Conservation (phyloP, 1,140 invertebrate species). For the Spodoptera frugiperda region DNA sequence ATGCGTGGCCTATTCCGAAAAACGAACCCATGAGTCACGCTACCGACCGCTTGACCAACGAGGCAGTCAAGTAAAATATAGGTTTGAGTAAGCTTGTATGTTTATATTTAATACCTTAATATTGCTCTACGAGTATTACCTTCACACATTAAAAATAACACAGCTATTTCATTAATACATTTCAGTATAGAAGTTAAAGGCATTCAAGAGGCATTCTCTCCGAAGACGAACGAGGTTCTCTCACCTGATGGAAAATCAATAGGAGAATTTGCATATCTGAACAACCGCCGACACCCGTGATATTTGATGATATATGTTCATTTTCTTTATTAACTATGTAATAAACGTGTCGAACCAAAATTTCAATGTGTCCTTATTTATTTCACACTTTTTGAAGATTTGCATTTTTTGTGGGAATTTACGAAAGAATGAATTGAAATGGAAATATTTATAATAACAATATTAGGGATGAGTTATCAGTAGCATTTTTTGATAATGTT, state of each 20-base stretch:
- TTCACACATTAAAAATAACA: slow-evolving; percentile 6
- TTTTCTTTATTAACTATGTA: slow-evolving; percentile 43
- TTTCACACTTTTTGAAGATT: background rate
- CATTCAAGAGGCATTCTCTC: slow-evolving; percentile 21
- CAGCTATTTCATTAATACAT: slow-evolving; percentile 22
- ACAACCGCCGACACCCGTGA: slow-evolving; percentile 24
- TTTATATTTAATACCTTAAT: background rate
- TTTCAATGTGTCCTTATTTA: background rate
- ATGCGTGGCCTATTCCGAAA: no score
- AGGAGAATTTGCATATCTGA: slow-evolving; percentile 53
- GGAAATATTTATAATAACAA: no score
- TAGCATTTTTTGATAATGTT: no score
- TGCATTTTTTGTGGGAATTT: no score
- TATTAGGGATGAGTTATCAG: no score
- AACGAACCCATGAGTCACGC: no score
- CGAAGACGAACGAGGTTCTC: slow-evolving; percentile 7
- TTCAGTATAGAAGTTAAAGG: slow-evolving; percentile 26
- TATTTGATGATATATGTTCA: slow-evolving; percentile 37
- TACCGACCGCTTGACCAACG: no score
- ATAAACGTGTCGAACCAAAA: background rate
- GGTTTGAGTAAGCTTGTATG: background rate
- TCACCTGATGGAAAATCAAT: slow-evolving; percentile 59
- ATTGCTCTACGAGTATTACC: background rate
- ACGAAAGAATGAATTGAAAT: no score
- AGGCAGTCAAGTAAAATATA: no score